Conservation (phyloP, 2,888 invertebrate species). For the Scrobipalpa atriplicella region DNA sequence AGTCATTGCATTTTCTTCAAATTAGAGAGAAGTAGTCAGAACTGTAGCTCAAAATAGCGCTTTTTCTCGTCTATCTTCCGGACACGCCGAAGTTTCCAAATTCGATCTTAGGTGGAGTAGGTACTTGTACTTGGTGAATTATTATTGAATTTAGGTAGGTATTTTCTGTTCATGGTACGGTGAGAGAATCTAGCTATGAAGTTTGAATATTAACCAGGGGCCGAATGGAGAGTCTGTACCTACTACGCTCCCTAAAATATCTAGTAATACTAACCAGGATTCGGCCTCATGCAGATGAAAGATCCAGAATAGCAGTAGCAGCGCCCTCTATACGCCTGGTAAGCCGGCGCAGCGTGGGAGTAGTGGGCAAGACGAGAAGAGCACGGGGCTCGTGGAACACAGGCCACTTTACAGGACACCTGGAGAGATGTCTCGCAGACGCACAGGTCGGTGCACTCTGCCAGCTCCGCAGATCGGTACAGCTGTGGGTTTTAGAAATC, state of each 20-base stretch:
- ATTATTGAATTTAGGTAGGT: too few relatives aligned
- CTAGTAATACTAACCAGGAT: slow-evolving; percentile 61
- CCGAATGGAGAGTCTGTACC: too few relatives aligned
- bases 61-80: too few relatives aligned
- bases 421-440: slow-evolving; percentile 90
- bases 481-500: slow-evolving; percentile 77
- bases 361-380: slow-evolving; percentile 94
- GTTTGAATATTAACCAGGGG: too few relatives aligned
- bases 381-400: slow-evolving; percentile 93
- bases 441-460: slow-evolving; percentile 94
- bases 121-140: too few relatives aligned
- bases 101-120: too few relatives aligned
- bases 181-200: too few relatives aligned
- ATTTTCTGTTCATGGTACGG: too few relatives aligned
- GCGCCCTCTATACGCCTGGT: slow-evolving; percentile 93
- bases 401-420: slow-evolving; percentile 93
- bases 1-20: too few relatives aligned
- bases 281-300: slow-evolving; percentile 95
- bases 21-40: too few relatives aligned
- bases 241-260: background rate
- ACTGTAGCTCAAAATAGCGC: too few relatives aligned
- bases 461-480: slow-evolving; percentile 91
- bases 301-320: slow-evolving; percentile 96
- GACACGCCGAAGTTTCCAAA: too few relatives aligned
- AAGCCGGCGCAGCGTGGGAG: slow-evolving; percentile 94